Base-by-base conservation (phyloP, 1,140 invertebrate genomes). In the Temnothorax longispinosus region DNA sequence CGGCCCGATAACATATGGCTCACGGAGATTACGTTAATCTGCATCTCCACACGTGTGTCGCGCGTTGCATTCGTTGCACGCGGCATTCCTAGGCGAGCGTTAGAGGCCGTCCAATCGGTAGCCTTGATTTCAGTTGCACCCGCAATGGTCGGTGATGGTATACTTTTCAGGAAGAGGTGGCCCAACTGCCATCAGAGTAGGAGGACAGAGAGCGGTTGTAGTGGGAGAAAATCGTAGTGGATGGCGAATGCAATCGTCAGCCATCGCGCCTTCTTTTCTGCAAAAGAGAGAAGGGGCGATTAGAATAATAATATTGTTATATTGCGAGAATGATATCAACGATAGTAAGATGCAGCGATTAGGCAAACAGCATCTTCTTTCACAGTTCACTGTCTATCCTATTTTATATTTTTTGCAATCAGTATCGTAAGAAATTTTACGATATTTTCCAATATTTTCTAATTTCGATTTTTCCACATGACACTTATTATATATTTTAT, bases 171-270 rank as follows among this genome's bases (percentile, higher is more conserved):
- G 76, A 90, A 90, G 89, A 90, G 76, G 64, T 86, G 76, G 86
- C 76, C 82, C 86, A 87, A 67, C 58, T 84, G 38, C 56, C 21
- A 69, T 47, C 56, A 60, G 86, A 87, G 89, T 85, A 90, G 85
- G 86, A 85, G 88, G 74, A 80, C 69, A 88, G 86, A 69, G n/a
- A 47, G 11, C 41, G 50, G 11, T 1, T n/a, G 52, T 85, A 80
- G 89, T 90, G 89, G 89, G 89, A 88, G 89, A 90, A 47, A 32
- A 88, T 88, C 56, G 56, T 84, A 76, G 56, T 41, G 27, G 89
- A 85, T 90, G 86, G 80, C 76, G 86, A 85, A 90, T 56, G 86
- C 75, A 88, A 85, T 90, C 35, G 88, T 90, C 89, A 90, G 86
- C 88, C 89, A 90, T 90, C 80, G 47, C 65, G 56, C 64, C 62